phyloP scores from a whole-genome alignment of 2,113 vertebrate species.

The Arenaria interpres region DNA sequence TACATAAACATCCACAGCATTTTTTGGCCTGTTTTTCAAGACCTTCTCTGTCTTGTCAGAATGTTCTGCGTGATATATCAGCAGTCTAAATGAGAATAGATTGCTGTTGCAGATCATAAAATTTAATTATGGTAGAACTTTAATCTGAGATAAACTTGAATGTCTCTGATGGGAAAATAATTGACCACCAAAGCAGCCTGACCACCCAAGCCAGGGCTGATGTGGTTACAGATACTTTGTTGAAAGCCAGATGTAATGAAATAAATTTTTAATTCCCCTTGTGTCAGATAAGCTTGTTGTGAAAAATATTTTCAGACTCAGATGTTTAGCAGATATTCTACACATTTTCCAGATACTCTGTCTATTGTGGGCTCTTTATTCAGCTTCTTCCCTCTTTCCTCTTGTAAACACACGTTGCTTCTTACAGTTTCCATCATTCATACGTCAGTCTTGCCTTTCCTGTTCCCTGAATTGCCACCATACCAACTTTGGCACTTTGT shows the following conservation, averaged over 20 bases:
- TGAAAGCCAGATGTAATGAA: constrained; percentile 25
- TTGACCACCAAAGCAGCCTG: constrained; percentile 54
- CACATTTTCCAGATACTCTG: background rate
- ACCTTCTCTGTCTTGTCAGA: constrained; percentile 23
- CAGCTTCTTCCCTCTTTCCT: background rate
- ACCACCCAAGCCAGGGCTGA: constrained; percentile 15
- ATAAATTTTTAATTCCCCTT: background rate
- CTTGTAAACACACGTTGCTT: background rate
- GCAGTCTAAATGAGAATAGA: constrained; percentile 17
- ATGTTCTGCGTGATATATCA: constrained; percentile 18
- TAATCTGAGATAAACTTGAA: constrained; percentile 42
- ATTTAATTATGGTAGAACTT: constrained; percentile 31
- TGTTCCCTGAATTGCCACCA: background rate
- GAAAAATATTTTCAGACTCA: background rate
- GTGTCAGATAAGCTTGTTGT: constrained; percentile 18
- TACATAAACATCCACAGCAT: constrained; percentile 17
- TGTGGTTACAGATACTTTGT: constrained; percentile 12
- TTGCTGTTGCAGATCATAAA: constrained; percentile 30
- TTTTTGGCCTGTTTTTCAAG: constrained; percentile 34
- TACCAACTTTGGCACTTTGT: background rate
- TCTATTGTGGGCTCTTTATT: background rate
- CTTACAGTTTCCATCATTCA: background rate
- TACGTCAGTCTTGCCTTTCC: background rate
- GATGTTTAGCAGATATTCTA: background rate
- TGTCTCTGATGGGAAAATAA: constrained; percentile 37